phyloP scores from a whole-genome alignment of 2,113 vertebrate genomes.

The Melanerpes aurifrons region DNA sequence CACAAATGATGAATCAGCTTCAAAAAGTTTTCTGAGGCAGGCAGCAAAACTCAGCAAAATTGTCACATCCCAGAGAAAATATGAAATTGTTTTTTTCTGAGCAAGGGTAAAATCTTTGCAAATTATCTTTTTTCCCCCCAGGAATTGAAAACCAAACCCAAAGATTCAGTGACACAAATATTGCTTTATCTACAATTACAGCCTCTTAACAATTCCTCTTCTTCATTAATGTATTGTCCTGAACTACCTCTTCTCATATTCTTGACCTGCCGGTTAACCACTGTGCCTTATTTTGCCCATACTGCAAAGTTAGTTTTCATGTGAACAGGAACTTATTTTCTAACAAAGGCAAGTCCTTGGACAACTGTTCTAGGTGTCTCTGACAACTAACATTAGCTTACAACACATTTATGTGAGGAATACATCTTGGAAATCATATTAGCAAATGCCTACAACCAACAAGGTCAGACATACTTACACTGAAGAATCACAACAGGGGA shows the following conservation, averaged over 20 bases:
- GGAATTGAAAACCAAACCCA: background rate
- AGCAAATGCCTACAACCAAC: background rate
- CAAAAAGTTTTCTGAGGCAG: background rate
- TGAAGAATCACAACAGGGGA: background rate
- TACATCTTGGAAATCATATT: background rate
- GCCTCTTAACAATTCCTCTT: background rate
- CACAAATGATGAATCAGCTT: background rate
- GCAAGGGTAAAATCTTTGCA: background rate
- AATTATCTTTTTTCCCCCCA: background rate
- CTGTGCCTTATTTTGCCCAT: background rate
- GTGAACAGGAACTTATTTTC: background rate
- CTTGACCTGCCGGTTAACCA: background rate
- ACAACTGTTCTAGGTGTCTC: background rate
- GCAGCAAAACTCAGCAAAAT: background rate
- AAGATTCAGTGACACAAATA: background rate
- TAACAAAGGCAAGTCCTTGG: background rate
- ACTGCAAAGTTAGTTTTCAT: background rate
- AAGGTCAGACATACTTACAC: background rate
- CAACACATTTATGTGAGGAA: background rate
- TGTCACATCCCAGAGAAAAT: background rate
- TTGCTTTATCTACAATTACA: background rate
- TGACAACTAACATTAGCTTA: background rate
- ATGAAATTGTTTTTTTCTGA: background rate
- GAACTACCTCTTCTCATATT: background rate
- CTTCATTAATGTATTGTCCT: background rate